phyloP scores from a whole-genome alignment of 2,113 vertebrate species.

The Lutjanus erythropterus region DNA sequence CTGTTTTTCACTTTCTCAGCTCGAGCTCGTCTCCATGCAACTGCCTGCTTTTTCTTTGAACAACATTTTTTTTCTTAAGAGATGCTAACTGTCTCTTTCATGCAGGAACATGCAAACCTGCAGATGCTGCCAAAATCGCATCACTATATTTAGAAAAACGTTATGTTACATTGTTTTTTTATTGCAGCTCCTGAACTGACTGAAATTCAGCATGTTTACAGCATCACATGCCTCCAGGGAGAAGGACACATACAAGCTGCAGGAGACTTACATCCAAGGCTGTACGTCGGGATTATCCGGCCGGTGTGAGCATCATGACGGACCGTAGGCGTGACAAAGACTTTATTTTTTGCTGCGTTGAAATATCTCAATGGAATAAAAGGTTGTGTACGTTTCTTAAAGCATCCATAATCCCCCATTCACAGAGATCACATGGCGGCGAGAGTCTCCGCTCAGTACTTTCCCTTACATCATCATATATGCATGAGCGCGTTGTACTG shows the following conservation, averaged over 20 bases:
- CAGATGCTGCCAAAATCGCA: conserved; percentile 3
- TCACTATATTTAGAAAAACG: neutral
- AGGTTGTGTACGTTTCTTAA: neutral
- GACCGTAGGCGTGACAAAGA: conserved; percentile 3
- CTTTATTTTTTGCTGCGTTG: conserved; percentile 1
- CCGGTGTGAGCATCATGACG: neutral
- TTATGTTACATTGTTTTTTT: conserved; percentile 15
- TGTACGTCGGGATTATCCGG: conserved; percentile 16
- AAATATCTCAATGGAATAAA: conserved; percentile 7
- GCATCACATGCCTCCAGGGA: neutral
- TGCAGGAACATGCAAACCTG: conserved; percentile 21
- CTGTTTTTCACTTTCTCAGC: conserved; percentile 54
- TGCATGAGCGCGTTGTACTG: conserved; percentile 4
- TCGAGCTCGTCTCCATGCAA: conserved; percentile 5
- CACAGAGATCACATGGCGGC: neutral
- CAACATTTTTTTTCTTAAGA: conserved; percentile 23
- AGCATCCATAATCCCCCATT: conserved; percentile 15
- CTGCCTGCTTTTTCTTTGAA: conserved; percentile 28
- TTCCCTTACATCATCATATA: conserved; percentile 9
- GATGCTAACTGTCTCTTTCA: conserved; percentile 18
- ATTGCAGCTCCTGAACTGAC: neutral
- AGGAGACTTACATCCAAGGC: conserved; percentile 17
- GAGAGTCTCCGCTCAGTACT: neutral
- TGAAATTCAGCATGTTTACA: conserved; percentile 27
- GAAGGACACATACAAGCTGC: neutral